Conservation (phyloP, 1,140 invertebrate genomes). For the Drosophila kohkoa region DNA sequence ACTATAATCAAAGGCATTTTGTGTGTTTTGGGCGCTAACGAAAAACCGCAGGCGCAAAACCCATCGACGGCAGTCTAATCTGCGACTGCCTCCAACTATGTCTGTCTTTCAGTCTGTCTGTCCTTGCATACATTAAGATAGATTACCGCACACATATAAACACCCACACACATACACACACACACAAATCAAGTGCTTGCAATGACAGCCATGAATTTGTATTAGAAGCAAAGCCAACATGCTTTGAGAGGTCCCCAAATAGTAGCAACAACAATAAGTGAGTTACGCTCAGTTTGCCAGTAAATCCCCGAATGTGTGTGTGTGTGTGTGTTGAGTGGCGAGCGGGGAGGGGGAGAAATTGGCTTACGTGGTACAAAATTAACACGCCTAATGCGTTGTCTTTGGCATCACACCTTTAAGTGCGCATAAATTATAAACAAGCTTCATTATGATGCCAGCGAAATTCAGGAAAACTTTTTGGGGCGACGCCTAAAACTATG, state of each 20-base stretch:
- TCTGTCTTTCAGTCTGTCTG: conserved; percentile 7
- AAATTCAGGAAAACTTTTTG: conserved; percentile 48
- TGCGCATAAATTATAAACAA: conserved; percentile 78
- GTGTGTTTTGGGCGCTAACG: conserved; percentile 8
- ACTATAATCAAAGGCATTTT: conserved; percentile 45
- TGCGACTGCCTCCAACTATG: background rate
- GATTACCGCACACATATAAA: conserved; percentile 60
- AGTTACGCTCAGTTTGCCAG: conserved; percentile 35
- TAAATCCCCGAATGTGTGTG: conserved; percentile 12
- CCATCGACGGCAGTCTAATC: conserved; percentile 31
- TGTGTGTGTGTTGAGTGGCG: background rate
- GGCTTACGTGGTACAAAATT: conserved; percentile 59
- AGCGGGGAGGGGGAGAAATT: background rate
- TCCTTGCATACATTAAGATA: conserved; percentile 78
- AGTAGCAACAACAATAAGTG: conserved; percentile 22
- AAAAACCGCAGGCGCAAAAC: conserved; percentile 50
- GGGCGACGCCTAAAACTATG: conserved; percentile 59
- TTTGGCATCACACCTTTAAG: conserved; percentile 61
- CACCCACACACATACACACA: conserved; percentile 34
- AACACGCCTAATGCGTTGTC: conserved; percentile 69
- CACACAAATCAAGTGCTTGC: conserved; percentile 59
- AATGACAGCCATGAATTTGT: conserved; percentile 74
- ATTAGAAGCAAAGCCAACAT: conserved; percentile 57
- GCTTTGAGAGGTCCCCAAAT: conserved; percentile 14
- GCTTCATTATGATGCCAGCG: conserved; percentile 60